Base-by-base conservation (phyloP, 2,888 invertebrate species). In the Rhingia rostrata region DNA sequence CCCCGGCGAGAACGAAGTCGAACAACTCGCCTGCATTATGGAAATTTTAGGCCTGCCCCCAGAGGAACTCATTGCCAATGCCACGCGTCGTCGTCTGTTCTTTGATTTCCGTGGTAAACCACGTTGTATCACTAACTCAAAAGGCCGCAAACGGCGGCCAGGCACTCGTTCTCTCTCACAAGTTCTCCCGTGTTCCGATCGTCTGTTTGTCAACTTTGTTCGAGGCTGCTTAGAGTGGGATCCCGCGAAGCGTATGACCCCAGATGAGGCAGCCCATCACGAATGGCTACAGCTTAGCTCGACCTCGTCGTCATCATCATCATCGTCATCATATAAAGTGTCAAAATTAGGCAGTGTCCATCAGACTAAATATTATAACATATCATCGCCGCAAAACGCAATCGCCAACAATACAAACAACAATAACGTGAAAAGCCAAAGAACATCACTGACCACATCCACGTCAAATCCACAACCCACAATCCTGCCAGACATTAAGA, bases 11-110 rank as follows among this genome's bases (percentile, higher is more conserved):
- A 98, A 98, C 90, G 98, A 99, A 92, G 96, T 97, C 81, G 99
- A 98, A 90, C 98, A 99, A 92, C 93, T 99, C 86, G 97, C 98
- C 72, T 98, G 98, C 92, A 96, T 98, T 88, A 98, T 99, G 98
- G 98, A 99, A 92, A 95, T 98, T 70, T 93, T 98, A 86, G 98
- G 98, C 30, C 93, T 95, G 86, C 98, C 99, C 3, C 97, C 98
- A 2, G 95, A 96, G 75, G 95, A 96, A 88, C 94, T 98, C 86
- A 94, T 98, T 86, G 94, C 95, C 86, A 95, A 95, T 86, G 98
- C 98, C 41, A 95, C 97, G 0, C 93, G 97, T 89, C 95, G 96
- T 90, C 93, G 97, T 87, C 93, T 97, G 86, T 97, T 97, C 93
- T 97, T 97, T 90, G 97, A 91, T 77, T 97, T 98, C 43, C 96